Evolutionary conservation across 1,140 invertebrate genomes (phyloP).

Genomic region (Thaumatotibia leucotreta): DNA sequence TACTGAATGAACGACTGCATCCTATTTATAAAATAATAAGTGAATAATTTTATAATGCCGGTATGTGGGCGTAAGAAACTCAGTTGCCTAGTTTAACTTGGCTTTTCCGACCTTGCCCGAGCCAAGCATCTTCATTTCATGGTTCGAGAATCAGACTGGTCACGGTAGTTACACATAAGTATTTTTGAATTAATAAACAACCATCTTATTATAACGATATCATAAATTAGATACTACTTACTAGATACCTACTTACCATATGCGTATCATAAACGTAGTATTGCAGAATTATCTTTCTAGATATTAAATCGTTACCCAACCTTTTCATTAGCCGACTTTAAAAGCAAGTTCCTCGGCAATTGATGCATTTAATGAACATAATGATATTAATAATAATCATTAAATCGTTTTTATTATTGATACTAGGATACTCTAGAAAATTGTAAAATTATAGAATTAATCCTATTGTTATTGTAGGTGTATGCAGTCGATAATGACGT

Average conservation of each 20-base stretch:
- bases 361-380: too few relatives aligned
- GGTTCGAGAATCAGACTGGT: not conserved
- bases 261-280: not conserved
- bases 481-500: too few relatives aligned
- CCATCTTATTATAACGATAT: not conserved
- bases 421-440: too few relatives aligned
- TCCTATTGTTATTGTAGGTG: too few relatives aligned
- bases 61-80: not conserved
- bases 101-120: not conserved
- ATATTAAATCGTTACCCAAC: not conserved
- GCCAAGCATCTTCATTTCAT: not conserved
- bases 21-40: not conserved
- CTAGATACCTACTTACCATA: too few relatives aligned
- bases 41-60: not conserved
- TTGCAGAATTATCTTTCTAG: not conserved
- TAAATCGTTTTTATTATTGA: not conserved
- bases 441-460: too few relatives aligned
- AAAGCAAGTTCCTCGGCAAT: too few relatives aligned
- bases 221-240: too few relatives aligned
- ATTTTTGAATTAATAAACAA: not conserved
- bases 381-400: too few relatives aligned
- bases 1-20: not conserved
- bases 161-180: not conserved
- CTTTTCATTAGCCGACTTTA: too few relatives aligned
- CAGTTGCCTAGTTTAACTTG: not conserved